Percentiles rank a stretch among this genome's conserved stretches.
phyloP scores from a whole-genome alignment of 2,113 vertebrate genomes.

The Paedocypris sp. region DNA sequence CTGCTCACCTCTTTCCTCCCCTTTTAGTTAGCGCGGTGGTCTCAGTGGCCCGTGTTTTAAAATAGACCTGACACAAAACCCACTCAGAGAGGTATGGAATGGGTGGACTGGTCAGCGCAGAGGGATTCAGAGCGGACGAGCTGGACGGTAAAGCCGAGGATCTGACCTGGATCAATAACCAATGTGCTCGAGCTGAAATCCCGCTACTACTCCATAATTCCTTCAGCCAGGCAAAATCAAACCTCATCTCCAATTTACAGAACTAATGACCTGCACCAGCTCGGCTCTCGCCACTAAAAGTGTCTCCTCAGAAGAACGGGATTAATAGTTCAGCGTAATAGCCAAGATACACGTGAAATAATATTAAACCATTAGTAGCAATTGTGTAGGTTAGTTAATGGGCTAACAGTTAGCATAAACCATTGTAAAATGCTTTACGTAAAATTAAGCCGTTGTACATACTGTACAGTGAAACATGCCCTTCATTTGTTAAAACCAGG shows the following conservation, averaged over 20 bases:
- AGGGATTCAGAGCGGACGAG: neutral
- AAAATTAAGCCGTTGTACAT: too few species aligned
- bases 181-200: slow-evolving; percentile 12
- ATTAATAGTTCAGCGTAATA: too few species aligned
- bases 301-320: neutral
- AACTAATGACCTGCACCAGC: slow-evolving; percentile 25
- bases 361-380: too few species aligned
- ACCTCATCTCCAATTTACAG: slow-evolving; percentile 25
- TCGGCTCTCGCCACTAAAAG: neutral
- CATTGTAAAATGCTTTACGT: too few species aligned
- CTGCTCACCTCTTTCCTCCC: neutral
- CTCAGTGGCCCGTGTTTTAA: slow-evolving; percentile 63
- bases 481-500: too few species aligned
- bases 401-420: too few species aligned
- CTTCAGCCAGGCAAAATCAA: slow-evolving; percentile 8
- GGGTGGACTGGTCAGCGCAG: slow-evolving; percentile 18
- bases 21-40: slow-evolving; percentile 51
- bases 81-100: slow-evolving; percentile 39
- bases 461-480: too few species aligned
- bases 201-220: slow-evolving; percentile 9
- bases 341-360: too few species aligned
- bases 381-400: too few species aligned
- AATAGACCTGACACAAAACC: slow-evolving; percentile 75
- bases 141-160: neutral
- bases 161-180: slow-evolving; percentile 28